A percentile compares a stretch with the other conserved stretches of the same genome.
These are phyloP conservation scores for Myocastor coypus DNA, from an alignment of 2,113 vertebrate genomes.

Conservation along the genomic window DNA sequence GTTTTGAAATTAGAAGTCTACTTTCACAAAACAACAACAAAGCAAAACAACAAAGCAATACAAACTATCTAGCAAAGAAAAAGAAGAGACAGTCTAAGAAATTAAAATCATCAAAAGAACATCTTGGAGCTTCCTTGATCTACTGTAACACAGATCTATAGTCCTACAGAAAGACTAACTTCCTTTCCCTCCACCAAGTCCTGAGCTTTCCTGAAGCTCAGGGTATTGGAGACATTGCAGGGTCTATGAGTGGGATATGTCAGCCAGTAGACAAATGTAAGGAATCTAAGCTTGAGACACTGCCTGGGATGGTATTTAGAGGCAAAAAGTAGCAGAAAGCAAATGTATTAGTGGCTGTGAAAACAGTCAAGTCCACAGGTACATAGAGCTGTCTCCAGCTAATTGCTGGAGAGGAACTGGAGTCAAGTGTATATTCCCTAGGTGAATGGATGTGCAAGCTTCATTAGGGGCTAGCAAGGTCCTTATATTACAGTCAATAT, in stretches of 20 bases:
- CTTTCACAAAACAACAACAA: constrained; percentile 64
- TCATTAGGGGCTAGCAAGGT: background rate
- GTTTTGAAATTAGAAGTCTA: constrained; percentile 69
- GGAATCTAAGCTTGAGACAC: background rate
- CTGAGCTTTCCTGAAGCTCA: background rate
- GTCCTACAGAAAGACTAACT: background rate
- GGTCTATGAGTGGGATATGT: too few species aligned
- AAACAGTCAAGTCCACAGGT: background rate
- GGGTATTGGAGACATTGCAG: background rate
- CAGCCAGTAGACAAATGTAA: background rate
- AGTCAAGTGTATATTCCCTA: background rate
- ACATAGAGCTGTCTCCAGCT: background rate
- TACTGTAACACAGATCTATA: background rate
- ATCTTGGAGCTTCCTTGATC: constrained; percentile 26
- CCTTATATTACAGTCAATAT: background rate
- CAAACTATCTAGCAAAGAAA: constrained; percentile 27
- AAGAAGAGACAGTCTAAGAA: background rate
- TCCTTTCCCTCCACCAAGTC: background rate
- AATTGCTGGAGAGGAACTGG: background rate
- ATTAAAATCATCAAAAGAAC: constrained; percentile 64
- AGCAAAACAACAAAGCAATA: constrained; percentile 63
- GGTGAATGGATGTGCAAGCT: background rate
- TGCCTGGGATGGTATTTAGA: background rate
- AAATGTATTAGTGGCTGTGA: background rate
- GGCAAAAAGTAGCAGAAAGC: background rate